Evolutionary conservation across 2,113 vertebrate species (phyloP).

Genomic region (Vimba vimba): DNA sequence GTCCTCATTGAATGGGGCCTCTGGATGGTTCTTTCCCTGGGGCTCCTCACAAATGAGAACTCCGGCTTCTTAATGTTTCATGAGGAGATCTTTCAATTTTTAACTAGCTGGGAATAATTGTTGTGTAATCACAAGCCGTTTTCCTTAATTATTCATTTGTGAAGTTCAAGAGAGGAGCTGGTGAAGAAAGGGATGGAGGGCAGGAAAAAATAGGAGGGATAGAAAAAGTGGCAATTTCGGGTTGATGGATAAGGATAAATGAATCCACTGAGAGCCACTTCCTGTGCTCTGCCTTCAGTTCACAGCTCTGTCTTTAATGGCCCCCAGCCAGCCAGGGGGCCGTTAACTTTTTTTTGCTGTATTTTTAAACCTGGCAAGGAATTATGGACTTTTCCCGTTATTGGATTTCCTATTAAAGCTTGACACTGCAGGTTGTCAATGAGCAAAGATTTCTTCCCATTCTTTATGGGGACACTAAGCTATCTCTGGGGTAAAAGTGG

Average conservation of each 20-base stretch:
- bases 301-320: slow-evolving; percentile 15
- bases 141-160: slow-evolving; percentile 59
- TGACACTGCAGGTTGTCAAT: slow-evolving; percentile 42
- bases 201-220: neutral
- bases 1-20: slow-evolving; percentile 42
- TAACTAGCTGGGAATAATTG: slow-evolving; percentile 60
- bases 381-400: slow-evolving; percentile 47
- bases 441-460: slow-evolving; percentile 30
- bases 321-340: neutral
- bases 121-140: slow-evolving; percentile 57
- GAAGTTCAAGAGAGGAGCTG: slow-evolving; percentile 6
- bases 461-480: slow-evolving; percentile 40
- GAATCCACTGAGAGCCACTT: slow-evolving; percentile 29
- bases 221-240: neutral
- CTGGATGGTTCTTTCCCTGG: slow-evolving; percentile 17
- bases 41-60: slow-evolving; percentile 53
- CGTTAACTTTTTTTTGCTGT: slow-evolving; percentile 8
- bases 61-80: slow-evolving; percentile 56
- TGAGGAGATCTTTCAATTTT: slow-evolving; percentile 58
- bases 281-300: neutral
- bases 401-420: slow-evolving; percentile 55
- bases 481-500: neutral
- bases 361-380: slow-evolving; percentile 42
- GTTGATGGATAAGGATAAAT: slow-evolving; percentile 34
- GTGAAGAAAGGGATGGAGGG: neutral